A percentile compares a stretch with the other conserved stretches of the same genome.
These are phyloP conservation scores for Periophthalmus magnuspinnatus DNA, from an alignment of 2,797 vertebrate genomes.

Conservation along the genomic window DNA sequence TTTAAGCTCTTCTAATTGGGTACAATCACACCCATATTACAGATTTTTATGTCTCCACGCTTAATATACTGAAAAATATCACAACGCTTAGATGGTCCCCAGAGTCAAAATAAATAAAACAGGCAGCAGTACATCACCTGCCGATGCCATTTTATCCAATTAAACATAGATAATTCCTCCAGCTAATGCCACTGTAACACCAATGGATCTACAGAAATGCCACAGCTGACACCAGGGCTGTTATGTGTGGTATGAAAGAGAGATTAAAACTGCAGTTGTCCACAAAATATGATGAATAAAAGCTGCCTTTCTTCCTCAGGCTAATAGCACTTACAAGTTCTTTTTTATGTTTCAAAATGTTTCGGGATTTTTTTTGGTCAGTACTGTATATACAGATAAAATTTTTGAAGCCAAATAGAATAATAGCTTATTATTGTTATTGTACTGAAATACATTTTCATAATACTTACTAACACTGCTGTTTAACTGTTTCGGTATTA, in stretches of 20 bases:
- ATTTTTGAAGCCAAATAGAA: too few relatives aligned
- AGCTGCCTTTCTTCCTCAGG: not conserved
- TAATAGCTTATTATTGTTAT: too few relatives aligned
- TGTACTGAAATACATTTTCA: too few relatives aligned
- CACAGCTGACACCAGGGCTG: not conserved
- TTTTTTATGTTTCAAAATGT: not conserved
- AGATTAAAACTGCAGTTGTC: not conserved
- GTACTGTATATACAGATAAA: too few relatives aligned
- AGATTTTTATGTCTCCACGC: slow-evolving; percentile 1
- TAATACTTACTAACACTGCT: too few relatives aligned
- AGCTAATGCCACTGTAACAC: slow-evolving; percentile 1
- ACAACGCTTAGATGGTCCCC: not conserved
- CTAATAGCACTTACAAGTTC: not conserved
- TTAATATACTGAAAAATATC: not conserved
- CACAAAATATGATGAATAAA: not conserved
- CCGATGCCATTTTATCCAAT: not conserved
- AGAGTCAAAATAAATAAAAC: slow-evolving; percentile 4
- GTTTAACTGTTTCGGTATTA: too few relatives aligned
- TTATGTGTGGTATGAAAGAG: not conserved
- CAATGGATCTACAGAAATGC: slow-evolving; percentile 2
- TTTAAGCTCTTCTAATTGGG: slow-evolving; percentile 7
- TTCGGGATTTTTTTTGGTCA: not conserved
- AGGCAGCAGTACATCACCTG: slow-evolving; percentile 1
- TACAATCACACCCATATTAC: not conserved
- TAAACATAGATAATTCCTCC: slow-evolving; percentile 3